Evolutionary conservation across 2,113 vertebrate genomes (phyloP), one percentile per base, ranked within the genome.

Genomic region (Phrynocephalus versicolor): DNA sequence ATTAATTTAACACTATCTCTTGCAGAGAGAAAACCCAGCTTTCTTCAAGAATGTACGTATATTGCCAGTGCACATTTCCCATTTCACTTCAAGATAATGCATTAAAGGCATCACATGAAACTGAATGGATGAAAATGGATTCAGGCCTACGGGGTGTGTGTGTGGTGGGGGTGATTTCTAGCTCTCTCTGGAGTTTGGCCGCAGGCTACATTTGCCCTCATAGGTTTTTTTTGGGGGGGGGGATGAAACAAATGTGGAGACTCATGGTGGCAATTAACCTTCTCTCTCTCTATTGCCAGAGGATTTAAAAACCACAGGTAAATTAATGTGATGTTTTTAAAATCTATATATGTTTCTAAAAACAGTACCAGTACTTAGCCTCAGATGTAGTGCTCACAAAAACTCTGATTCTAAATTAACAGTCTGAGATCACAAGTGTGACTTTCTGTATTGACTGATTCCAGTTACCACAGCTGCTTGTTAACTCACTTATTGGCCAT

Each of bases 91-190:
- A 55, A 45, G 23, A 45, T 9, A 25, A 8, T 33, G 25, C 12
- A 78, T 58, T 85, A 65, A 78, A 35, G 25, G 2, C 30, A 79
- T 12, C 2, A 69, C 41, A 45, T 27, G 4, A 90, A 51, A 90
- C 35, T 92, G 71, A 27, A n/a, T n/a, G 80, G 21, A 62, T 5
- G 33, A 55, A 81, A 79, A 88, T 75, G 25, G 82, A 27, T 13
- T 69, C 60, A 73, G 88, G 77, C 35, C 79, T 25, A 33, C 6
- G 3, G 6, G 8, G 71, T 81, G 3, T 9, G 0, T 0, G 33
- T 3, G n/a, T n/a, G n/a, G n/a, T n/a, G n/a, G n/a, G n/a, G n/a
- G n/a, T 72, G 73, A 70, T 25, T 25, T 83, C 23, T 45, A 25
- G 3, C 35, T 39, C 18, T 2, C 25, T n/a, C 27, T n/a, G 21